Evolutionary conservation across 2,113 vertebrate genomes (phyloP).

Genomic region (Poeciliopsis retropinna): DNA sequence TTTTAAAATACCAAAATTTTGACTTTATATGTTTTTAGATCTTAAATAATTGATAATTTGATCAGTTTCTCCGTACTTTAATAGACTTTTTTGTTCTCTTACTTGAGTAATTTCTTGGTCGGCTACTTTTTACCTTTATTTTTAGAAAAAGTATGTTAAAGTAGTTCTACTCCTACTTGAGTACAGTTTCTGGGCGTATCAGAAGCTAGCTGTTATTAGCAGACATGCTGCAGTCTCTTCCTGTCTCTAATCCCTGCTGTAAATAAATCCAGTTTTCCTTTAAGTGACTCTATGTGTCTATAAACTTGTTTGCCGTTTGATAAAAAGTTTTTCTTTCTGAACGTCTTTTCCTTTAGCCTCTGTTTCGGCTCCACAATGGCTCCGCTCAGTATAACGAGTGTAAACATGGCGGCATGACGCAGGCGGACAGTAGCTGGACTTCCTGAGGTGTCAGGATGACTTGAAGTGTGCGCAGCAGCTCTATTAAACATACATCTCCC

Average conservation of each 20-base stretch:
- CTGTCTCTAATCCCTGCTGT: constrained; percentile 34
- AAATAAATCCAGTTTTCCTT: constrained; percentile 51
- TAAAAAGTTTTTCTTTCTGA: constrained; percentile 21
- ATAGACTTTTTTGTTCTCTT: too few relatives aligned
- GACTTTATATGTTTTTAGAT: too few relatives aligned
- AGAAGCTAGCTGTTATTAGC: background rate
- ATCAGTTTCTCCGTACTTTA: too few relatives aligned
- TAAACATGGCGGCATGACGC: background rate
- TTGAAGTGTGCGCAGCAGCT: background rate
- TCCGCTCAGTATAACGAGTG: constrained; percentile 2
- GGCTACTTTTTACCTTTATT: too few relatives aligned
- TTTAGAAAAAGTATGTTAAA: too few relatives aligned
- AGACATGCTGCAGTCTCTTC: background rate
- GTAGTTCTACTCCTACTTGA: too few relatives aligned
- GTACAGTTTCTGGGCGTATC: too few relatives aligned
- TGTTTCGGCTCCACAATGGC: constrained; percentile 13
- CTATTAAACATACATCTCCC: constrained; percentile 17
- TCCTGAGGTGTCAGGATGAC: constrained; percentile 1
- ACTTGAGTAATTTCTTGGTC: too few relatives aligned
- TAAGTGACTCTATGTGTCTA: constrained; percentile 11
- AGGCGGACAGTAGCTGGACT: background rate
- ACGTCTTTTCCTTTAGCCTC: constrained; percentile 11
- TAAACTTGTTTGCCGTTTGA: constrained; percentile 5
- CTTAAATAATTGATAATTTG: too few relatives aligned
- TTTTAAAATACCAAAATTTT: too few relatives aligned